Evolutionary conservation across 2,113 vertebrate species (phyloP).

Genomic region (Hippocampus zosterae): DNA sequence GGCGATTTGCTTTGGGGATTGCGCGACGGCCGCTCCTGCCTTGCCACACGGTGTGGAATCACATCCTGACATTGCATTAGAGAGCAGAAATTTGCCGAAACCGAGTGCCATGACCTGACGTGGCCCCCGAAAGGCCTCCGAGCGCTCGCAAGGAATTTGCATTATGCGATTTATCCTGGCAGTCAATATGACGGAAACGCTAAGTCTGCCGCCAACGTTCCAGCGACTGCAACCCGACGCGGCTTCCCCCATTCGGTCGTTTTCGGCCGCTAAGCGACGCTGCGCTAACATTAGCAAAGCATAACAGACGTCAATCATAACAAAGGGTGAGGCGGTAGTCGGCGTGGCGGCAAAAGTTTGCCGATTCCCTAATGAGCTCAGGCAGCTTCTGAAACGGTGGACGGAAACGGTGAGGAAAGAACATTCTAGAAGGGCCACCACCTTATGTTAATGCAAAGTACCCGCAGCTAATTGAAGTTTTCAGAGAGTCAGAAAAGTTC

Average conservation of each 20-base stretch:
- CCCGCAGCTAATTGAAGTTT: constrained; percentile 24
- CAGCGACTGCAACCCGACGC: constrained; percentile 33
- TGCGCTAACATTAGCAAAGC: constrained; percentile 18
- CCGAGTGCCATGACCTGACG: constrained; percentile 13
- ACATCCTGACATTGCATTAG: constrained; percentile 9
- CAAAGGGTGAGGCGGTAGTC: constrained; percentile 22
- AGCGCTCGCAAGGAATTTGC: constrained; percentile 22
- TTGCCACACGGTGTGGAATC: constrained; percentile 16
- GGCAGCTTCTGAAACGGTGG: neutral
- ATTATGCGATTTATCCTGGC: constrained; percentile 29
- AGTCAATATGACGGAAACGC: constrained; percentile 31
- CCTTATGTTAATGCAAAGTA: constrained; percentile 24
- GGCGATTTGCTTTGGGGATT: constrained; percentile 17
- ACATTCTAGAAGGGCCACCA: constrained; percentile 2
- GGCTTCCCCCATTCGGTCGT: constrained; percentile 25
- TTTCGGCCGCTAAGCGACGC: constrained; percentile 22
- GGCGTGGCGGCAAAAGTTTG: constrained; percentile 5
- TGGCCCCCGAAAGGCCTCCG: neutral
- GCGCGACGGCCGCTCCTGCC: neutral
- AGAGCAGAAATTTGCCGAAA: constrained; percentile 9
- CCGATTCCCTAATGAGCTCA: constrained; percentile 21
- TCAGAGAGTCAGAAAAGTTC: constrained; percentile 17
- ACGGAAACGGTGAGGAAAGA: constrained; percentile 18
- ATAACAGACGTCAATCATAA: constrained; percentile 34
- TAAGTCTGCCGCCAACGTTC: constrained; percentile 36